Evolutionary conservation across 2,797 vertebrate genomes (phyloP), one percentile per base, ranked within the genome.

Genomic region (Labeo calbasu): DNA sequence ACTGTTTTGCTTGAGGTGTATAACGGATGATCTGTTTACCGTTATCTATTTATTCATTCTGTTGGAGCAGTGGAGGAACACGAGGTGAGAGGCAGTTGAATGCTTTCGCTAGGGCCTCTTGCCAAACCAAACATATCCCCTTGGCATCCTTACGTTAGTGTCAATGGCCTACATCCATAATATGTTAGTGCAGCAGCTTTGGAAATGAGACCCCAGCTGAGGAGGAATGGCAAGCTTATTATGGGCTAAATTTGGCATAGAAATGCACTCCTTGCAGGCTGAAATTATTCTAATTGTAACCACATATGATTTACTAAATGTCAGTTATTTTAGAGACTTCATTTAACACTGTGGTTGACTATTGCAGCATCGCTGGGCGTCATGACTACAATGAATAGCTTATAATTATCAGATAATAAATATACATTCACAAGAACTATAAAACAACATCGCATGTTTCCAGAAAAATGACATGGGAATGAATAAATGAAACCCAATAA

Each of bases 121-220:
- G 85, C 85, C 85, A 86, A 83, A 79, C 59, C 85, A 86, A 86
- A 86, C 85, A 86, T 76, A 83, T 86, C 66, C 61, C 81, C 85
- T 66, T 86, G 80, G 77, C 78, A 83, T 75, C 70, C 81, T 86
- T 86, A 79, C 78, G 76, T 86, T 79, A 79, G 81, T 79, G 76
- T 80, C 85, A 83, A 73, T 83, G 77, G 77, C 76, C 70, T 80
- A 61, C 61, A 86, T 83, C 70, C 70, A 83, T 83, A 83, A 79
- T 68, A 78, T 65, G 80, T 85, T 85, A 80, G 59, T n/a, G 28
- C 76, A 86, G 57, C 84, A 82, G 81, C 81, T 79, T 79, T 83
- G 77, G 81, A 86, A 79, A 79, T 40, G 28, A 86, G 81, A 79
- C 76, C 25, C 72, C 63, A 83, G 82, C 77, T 79, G 63, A 75